Evolutionary conservation across 2,888 invertebrate species (phyloP).

Genomic region (Romanomermis culicivorax): DNA sequence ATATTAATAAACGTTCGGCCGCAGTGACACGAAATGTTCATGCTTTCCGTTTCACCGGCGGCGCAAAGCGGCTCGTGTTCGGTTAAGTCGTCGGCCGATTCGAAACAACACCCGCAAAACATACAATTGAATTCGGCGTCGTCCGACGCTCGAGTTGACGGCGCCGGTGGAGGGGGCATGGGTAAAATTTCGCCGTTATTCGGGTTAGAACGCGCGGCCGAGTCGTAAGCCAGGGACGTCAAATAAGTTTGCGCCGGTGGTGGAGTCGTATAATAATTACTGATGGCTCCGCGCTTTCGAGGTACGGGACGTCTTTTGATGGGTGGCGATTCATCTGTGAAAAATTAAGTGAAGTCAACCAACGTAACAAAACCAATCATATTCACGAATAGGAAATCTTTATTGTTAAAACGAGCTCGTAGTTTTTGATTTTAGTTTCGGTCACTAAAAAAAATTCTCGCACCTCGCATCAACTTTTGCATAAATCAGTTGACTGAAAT

Average conservation of each 20-base stretch:
- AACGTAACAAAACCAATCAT: too few relatives aligned
- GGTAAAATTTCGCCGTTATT: neutral
- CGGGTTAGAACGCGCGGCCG: neutral
- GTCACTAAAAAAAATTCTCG: too few relatives aligned
- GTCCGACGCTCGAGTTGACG: too few relatives aligned
- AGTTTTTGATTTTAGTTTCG: too few relatives aligned
- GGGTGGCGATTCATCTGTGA: too few relatives aligned
- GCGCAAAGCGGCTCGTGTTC: neutral
- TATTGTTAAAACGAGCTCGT: too few relatives aligned
- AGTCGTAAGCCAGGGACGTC: neutral
- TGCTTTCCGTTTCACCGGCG: neutral
- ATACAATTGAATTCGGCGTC: neutral
- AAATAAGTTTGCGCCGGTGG: neutral
- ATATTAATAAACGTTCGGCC: neutral
- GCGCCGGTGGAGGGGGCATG: too few relatives aligned
- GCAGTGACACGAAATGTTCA: neutral
- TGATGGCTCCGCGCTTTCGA: neutral
- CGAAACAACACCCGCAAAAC: conserved; percentile 1
- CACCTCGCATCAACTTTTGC: too few relatives aligned
- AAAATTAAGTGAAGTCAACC: too few relatives aligned
- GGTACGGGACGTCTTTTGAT: too few relatives aligned
- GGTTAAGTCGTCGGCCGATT: neutral
- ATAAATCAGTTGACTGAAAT: too few relatives aligned
- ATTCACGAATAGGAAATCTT: too few relatives aligned
- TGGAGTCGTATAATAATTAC: neutral